Percentiles rank a stretch among this genome's conserved stretches.
Evolutionary conservation across 2,797 vertebrate genomes (phyloP).

Genomic region (Phataginus tricuspis): DNA sequence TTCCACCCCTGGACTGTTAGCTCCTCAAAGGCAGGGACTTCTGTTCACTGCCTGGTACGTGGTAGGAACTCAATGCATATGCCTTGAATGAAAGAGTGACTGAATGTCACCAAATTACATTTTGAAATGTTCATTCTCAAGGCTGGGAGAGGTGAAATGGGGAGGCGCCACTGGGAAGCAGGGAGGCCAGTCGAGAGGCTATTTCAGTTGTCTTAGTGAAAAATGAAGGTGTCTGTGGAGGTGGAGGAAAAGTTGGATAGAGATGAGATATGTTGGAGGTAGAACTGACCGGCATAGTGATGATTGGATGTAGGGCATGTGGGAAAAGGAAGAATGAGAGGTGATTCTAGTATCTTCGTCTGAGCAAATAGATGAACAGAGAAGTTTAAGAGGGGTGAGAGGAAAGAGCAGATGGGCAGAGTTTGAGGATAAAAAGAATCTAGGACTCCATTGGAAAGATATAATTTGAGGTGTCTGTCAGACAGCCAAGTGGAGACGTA

Average conservation of each 20-base stretch:
- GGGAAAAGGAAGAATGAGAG: neutral
- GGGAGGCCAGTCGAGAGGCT: neutral
- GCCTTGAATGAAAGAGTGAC: neutral
- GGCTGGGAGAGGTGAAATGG: neutral
- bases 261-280: neutral
- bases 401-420: neutral
- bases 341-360: neutral
- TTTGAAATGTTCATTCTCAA: conserved; percentile 13
- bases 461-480: neutral
- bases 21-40: neutral
- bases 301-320: neutral
- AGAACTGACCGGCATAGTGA: neutral
- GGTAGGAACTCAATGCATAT: neutral
- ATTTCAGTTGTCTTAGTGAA: neutral
- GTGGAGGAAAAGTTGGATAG: neutral
- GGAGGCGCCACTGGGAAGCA: neutral
- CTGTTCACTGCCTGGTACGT: neutral
- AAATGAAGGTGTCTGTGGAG: neutral
- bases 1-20: neutral
- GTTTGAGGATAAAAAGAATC: neutral
- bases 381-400: neutral
- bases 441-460: neutral
- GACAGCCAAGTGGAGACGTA: neutral
- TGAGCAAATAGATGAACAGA: neutral
- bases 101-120: neutral